Evolutionary conservation across 2,888 invertebrate genomes (phyloP).

Genomic region (Sinodicranocentrus sp.): DNA sequence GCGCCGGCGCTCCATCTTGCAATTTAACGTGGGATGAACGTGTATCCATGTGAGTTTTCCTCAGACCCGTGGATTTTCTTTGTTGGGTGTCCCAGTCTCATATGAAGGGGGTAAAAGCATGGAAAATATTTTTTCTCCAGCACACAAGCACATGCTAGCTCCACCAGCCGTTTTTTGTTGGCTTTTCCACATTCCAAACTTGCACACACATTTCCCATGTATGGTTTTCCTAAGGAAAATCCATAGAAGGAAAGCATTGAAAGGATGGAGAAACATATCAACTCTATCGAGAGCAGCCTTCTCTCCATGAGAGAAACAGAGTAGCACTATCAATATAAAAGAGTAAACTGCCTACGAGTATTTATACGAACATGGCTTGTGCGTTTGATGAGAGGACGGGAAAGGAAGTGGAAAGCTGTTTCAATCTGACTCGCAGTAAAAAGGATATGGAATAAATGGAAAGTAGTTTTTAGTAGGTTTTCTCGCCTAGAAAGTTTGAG

Average conservation of each 20-base stretch:
- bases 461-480: constrained; percentile 46
- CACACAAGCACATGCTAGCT: constrained; percentile 47
- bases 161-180: constrained; percentile 16
- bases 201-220: constrained; percentile 11
- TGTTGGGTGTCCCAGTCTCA: background rate
- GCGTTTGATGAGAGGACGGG: constrained; percentile 37
- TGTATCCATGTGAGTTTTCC: constrained; percentile 30
- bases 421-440: constrained; percentile 40
- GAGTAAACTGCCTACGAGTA: constrained; percentile 13
- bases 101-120: constrained; percentile 11
- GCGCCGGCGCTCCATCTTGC: constrained; percentile 45
- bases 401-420: constrained; percentile 55
- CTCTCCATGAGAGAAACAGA: background rate
- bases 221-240: background rate
- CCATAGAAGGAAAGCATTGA: constrained; percentile 13
- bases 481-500: background rate
- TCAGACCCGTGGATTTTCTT: constrained; percentile 16
- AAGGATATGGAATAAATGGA: constrained; percentile 56
- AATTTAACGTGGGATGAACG: constrained; percentile 19
- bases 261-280: constrained; percentile 9
- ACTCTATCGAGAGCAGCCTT: background rate
- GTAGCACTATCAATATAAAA: background rate
- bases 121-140: background rate
- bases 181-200: constrained; percentile 27
- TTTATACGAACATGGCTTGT: constrained; percentile 31